phyloP scores from a whole-genome alignment of 2,113 vertebrate genomes.

The Mastomys coucha region DNA sequence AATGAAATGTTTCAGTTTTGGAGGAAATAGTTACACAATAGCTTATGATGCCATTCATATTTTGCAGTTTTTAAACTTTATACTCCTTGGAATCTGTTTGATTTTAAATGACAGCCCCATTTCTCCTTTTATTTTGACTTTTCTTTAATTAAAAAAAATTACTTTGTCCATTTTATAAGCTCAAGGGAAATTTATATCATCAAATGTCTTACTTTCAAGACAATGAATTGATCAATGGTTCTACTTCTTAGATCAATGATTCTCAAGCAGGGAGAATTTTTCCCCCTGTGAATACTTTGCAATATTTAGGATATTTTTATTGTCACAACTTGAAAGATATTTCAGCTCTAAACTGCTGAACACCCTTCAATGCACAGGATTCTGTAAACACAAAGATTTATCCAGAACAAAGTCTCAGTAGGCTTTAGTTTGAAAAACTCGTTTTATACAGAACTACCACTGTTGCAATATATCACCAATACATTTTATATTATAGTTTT shows the following conservation, averaged over 20 bases:
- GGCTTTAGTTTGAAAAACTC: background rate
- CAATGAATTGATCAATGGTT: background rate
- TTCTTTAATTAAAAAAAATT: background rate
- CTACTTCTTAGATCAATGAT: background rate
- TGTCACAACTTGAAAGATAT: background rate
- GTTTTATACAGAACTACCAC: background rate
- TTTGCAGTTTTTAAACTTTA: background rate
- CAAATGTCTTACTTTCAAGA: background rate
- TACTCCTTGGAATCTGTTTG: background rate
- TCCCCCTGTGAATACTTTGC: background rate
- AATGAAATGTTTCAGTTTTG: background rate
- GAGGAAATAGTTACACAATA: background rate
- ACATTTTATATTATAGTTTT: background rate
- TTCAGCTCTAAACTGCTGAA: background rate
- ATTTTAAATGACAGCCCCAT: background rate
- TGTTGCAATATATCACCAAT: background rate
- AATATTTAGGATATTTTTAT: background rate
- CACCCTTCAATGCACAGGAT: background rate
- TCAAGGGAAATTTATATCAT: background rate
- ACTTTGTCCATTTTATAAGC: background rate
- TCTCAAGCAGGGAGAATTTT: background rate
- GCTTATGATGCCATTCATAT: accelerated
- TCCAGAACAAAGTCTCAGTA: background rate
- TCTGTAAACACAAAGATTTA: background rate
- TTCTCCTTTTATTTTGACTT: background rate